Evolutionary conservation across 2,797 vertebrate genomes (phyloP).

Genomic region (Huso huso): DNA sequence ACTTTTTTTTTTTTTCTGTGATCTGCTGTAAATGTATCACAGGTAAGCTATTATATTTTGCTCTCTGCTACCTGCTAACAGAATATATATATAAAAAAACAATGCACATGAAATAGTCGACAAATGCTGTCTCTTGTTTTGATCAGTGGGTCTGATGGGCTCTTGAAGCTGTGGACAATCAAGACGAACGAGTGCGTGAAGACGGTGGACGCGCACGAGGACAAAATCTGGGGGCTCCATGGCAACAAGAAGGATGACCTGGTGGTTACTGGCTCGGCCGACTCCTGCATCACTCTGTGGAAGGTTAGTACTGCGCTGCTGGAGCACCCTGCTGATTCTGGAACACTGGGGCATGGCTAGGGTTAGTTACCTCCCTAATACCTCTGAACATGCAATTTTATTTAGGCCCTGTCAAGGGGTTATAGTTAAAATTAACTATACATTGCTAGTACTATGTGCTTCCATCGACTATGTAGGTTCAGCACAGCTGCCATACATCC

Average conservation of each 20-base stretch:
- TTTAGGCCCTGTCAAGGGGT: no score
- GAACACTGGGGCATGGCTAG: not conserved
- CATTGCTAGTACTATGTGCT: no score
- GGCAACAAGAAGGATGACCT: conserved; percentile 64
- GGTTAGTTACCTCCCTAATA: no score
- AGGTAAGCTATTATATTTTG: no score
- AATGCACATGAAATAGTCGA: not conserved
- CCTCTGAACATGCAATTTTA: no score
- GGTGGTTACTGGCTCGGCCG: conserved; percentile 77
- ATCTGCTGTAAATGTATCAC: not conserved
- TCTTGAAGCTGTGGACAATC: conserved; percentile 94
- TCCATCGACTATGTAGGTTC: no score
- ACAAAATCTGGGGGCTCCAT: conserved; percentile 93
- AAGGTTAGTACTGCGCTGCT: conserved; percentile 48
- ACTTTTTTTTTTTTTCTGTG: not conserved
- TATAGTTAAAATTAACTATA: no score
- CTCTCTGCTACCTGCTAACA: not conserved
- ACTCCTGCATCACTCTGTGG: conserved; percentile 83
- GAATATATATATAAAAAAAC: no score
- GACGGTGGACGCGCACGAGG: conserved; percentile 83
- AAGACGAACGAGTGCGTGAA: conserved; percentile 91
- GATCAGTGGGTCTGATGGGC: conserved; percentile 81
- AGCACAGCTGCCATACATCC: no score
- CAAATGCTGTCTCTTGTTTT: conserved; percentile 5
- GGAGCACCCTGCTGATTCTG: not conserved